Conservation (phyloP, 2,888 invertebrate genomes). For the Stenolophus ochropezus region DNA sequence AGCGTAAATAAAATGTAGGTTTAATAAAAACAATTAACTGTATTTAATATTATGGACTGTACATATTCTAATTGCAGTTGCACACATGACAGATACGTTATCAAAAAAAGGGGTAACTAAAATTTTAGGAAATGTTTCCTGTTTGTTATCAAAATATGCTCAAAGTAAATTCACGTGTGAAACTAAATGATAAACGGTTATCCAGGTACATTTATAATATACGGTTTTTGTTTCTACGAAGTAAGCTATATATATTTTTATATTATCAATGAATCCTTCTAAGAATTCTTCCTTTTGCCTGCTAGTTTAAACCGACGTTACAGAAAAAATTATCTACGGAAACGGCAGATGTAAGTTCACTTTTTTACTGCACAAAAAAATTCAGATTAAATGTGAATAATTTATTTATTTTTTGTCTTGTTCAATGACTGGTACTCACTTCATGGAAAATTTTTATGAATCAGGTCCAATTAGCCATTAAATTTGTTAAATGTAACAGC, state of each 20-base stretch:
- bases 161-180: background rate
- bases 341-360: background rate
- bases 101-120: slow-evolving; percentile 1
- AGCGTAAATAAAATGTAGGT: too few relatives aligned
- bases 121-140: slow-evolving; percentile 12
- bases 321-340: background rate
- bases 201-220: background rate
- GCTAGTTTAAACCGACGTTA: background rate
- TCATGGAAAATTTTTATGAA: slow-evolving; percentile 23
- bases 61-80: too few relatives aligned
- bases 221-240: background rate
- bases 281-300: slow-evolving; percentile 2
- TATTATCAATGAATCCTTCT: slow-evolving; percentile 10
- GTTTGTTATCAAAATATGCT: slow-evolving; percentile 17
- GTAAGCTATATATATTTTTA: background rate
- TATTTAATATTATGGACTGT: too few relatives aligned
- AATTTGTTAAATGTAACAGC: slow-evolving; percentile 21
- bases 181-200: slow-evolving; percentile 9
- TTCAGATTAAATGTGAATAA: slow-evolving; percentile 3
- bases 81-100: too few relatives aligned
- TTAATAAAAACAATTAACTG: too few relatives aligned
- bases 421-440: slow-evolving; percentile 20
- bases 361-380: slow-evolving; percentile 4
- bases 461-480: background rate
- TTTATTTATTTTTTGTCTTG: slow-evolving; percentile 13